These are phyloP conservation scores for Pseudochirops cupreus DNA, from an alignment of 2,797 vertebrate genomes.

Conservation along the genomic window DNA sequence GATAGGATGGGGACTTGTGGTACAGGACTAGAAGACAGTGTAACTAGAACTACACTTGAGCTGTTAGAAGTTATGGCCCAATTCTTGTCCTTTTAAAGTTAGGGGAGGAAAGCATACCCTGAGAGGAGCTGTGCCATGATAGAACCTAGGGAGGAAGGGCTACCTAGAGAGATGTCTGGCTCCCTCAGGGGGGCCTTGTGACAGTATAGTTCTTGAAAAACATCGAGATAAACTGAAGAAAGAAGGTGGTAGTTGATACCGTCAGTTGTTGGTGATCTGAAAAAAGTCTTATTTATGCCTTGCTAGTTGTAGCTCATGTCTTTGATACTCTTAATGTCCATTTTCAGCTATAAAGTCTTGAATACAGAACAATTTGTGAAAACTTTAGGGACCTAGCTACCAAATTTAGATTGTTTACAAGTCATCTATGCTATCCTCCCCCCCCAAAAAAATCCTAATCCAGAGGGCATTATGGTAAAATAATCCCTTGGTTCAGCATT, in stretches of 20 bases:
- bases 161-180: too few species aligned
- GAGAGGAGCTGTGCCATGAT: background rate
- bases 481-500: background rate
- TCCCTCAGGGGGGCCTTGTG: background rate
- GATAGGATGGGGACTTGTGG: background rate
- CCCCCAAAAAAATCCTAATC: background rate
- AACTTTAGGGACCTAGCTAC: background rate
- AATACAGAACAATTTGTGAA: background rate
- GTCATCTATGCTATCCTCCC: background rate
- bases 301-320: background rate
- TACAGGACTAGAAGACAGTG: background rate
- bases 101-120: too few species aligned
- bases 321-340: background rate
- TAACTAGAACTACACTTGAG: background rate
- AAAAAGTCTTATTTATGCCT: background rate
- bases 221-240: background rate
- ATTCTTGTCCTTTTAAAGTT: background rate
- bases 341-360: background rate
- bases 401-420: background rate
- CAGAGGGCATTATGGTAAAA: too few species aligned
- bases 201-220: background rate
- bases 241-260: background rate
- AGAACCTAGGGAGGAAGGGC: background rate
- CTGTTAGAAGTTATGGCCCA: background rate
- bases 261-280: background rate